Evolutionary conservation across 2,888 invertebrate species (phyloP).

Genomic region (Digitonthophagus gazella): DNA sequence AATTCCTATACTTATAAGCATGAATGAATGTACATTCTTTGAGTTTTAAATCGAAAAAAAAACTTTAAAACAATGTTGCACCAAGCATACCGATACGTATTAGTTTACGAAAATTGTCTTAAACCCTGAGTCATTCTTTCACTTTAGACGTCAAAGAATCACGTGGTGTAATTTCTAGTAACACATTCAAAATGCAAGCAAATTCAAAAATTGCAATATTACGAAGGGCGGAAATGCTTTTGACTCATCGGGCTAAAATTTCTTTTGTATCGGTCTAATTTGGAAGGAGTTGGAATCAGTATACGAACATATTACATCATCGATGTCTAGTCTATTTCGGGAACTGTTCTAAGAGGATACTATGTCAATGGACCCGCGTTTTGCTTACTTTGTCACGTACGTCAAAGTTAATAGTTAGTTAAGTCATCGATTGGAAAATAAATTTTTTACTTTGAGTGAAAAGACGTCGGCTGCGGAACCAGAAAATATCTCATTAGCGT

Average conservation of each 20-base stretch:
- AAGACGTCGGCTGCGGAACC: background rate
- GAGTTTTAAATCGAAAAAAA: background rate
- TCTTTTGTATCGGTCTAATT: background rate
- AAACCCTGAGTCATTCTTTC: background rate
- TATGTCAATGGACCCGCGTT: background rate
- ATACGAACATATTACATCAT: background rate
- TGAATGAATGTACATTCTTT: background rate
- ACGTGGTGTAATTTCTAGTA: background rate
- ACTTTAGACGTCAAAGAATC: background rate
- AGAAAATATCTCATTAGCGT: conserved; percentile 13
- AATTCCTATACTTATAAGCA: too few relatives aligned
- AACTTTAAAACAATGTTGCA: background rate
- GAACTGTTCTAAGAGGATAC: background rate
- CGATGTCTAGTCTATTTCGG: background rate
- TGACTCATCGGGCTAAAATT: background rate
- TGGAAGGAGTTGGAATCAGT: background rate
- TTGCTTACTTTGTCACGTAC: background rate
- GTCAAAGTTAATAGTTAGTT: background rate
- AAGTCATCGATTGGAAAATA: background rate
- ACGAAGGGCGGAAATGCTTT: background rate
- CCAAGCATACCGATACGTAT: background rate
- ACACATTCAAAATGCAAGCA: background rate
- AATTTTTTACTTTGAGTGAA: background rate
- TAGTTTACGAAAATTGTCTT: background rate
- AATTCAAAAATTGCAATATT: background rate